phyloP scores from a whole-genome alignment of 2,888 invertebrate species.

The Troglohyphantes excavatus region DNA sequence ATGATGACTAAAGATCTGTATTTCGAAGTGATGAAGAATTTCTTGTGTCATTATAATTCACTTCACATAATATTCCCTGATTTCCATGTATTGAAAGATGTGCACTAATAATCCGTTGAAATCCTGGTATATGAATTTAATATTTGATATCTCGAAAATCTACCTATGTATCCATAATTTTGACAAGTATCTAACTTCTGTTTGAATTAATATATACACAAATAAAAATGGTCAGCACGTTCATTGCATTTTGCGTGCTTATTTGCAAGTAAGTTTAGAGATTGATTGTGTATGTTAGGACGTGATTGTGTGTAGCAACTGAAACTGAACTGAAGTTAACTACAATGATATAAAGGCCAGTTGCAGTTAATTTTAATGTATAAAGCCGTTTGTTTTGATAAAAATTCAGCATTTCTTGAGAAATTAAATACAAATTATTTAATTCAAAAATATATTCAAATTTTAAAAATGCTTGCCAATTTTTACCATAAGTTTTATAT shows the following conservation, averaged over 20 bases:
- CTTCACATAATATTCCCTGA: not conserved
- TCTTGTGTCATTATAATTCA: not conserved
- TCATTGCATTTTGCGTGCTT: constrained; percentile 11
- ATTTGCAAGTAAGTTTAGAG: constrained; percentile 5
- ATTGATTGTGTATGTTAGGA: not conserved
- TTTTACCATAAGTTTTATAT: no score
- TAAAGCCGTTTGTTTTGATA: no score
- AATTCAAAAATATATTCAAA: no score
- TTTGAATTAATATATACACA: not conserved
- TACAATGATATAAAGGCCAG: not conserved
- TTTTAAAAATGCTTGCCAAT: no score
- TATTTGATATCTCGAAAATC: not conserved
- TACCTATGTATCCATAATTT: constrained; percentile 23
- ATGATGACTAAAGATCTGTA: not conserved
- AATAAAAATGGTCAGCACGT: constrained; percentile 27
- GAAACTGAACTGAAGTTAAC: constrained; percentile 37
- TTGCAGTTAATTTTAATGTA: constrained; percentile 13
- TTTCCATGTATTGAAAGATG: not conserved
- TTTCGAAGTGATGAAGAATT: not conserved
- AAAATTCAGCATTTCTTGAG: no score
- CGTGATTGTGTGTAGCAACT: constrained; percentile 10
- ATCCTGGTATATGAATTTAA: not conserved
- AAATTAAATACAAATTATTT: no score
- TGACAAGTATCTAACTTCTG: not conserved
- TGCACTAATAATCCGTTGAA: not conserved